These are phyloP conservation scores for Mylabris phalerata DNA, from an alignment of 1,140 invertebrate species.

Conservation along the genomic window DNA sequence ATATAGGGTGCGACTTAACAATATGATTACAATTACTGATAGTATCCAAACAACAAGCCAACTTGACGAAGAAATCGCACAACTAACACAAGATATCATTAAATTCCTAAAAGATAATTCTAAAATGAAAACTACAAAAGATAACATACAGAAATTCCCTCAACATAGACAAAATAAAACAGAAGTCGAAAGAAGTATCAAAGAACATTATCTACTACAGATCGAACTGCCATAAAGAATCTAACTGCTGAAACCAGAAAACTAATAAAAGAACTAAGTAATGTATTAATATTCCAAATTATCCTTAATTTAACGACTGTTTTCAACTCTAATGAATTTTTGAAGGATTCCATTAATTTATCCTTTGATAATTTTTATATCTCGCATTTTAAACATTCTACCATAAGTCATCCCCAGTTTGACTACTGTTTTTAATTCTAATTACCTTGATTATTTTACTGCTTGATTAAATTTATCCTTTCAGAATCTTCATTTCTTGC, in stretches of 20 bases:
- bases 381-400: too few species aligned
- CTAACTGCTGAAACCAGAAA: not conserved
- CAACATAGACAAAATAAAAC: slow-evolving; percentile 5
- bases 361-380: too few species aligned
- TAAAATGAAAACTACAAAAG: not conserved
- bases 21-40: not conserved
- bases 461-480: too few species aligned
- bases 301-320: too few species aligned
- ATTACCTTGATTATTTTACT: too few species aligned
- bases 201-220: not conserved
- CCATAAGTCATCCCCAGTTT: too few species aligned
- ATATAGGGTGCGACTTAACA: slow-evolving; percentile 1
- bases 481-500: too few species aligned
- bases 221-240: not conserved
- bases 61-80: not conserved
- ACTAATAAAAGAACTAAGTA: not conserved
- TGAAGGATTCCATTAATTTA: too few species aligned
- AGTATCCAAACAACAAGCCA: not conserved
- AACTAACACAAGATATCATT: not conserved
- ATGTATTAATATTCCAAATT: too few species aligned
- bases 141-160: not conserved
- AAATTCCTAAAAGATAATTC: not conserved
- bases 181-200: not conserved
- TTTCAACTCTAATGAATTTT: too few species aligned
- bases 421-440: too few species aligned